phyloP scores from a whole-genome alignment of 2,888 invertebrate genomes.

The Sphaeridia pumilis region DNA sequence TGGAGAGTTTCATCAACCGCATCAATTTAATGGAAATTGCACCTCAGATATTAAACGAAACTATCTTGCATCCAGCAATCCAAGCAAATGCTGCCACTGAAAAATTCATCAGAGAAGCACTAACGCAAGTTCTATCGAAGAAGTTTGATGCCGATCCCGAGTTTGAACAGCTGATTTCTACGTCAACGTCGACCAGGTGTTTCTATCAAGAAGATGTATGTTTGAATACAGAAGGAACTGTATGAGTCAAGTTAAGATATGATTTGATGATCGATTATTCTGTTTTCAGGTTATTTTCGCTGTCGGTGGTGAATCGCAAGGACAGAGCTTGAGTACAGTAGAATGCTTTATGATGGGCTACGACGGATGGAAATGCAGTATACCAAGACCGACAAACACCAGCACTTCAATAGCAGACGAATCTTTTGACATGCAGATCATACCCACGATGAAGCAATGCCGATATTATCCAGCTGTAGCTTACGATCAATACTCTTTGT shows the following conservation, averaged over 20 bases:
- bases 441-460: slow-evolving; percentile 37
- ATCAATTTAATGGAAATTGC: slow-evolving; percentile 35
- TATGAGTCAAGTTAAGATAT: neutral
- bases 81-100: slow-evolving; percentile 21
- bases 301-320: slow-evolving; percentile 38
- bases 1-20: slow-evolving; percentile 32
- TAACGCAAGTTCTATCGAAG: slow-evolving; percentile 29
- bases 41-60: slow-evolving; percentile 35
- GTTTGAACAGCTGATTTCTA: slow-evolving; percentile 8
- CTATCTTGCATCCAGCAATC: slow-evolving; percentile 34
- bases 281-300: slow-evolving; percentile 38
- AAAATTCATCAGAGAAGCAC: slow-evolving; percentile 25
- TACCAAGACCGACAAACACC: slow-evolving; percentile 34
- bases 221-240: neutral
- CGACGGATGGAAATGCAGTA: slow-evolving; percentile 38
- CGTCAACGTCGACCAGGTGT: slow-evolving; percentile 14
- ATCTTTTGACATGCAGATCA: slow-evolving; percentile 35
- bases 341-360: slow-evolving; percentile 39
- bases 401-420: no score
- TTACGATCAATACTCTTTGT: slow-evolving; percentile 36
- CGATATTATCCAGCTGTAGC: slow-evolving; percentile 37
- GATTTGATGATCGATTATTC: neutral
- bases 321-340: slow-evolving; percentile 37
- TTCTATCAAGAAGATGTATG: slow-evolving; percentile 34
- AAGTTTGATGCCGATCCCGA: slow-evolving; percentile 32